phyloP scores from a whole-genome alignment of 2,888 invertebrate genomes.

The Macrosoma leucophasiata region DNA sequence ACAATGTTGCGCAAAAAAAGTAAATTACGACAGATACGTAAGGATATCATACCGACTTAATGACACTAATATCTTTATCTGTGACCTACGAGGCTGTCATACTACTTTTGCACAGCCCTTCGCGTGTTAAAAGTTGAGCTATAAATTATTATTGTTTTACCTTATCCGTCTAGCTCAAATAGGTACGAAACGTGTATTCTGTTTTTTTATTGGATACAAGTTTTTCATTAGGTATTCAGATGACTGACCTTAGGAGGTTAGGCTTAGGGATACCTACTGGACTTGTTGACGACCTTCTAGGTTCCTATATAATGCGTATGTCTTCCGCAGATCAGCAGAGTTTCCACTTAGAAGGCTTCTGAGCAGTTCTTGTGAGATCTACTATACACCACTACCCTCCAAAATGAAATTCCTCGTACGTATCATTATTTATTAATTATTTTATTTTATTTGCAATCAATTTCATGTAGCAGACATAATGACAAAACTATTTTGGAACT shows the following conservation, averaged over 20 bases:
- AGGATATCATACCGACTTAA: too few species aligned
- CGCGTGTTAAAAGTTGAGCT: too few species aligned
- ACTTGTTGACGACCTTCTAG: constrained; percentile 53
- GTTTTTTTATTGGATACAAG: constrained; percentile 45
- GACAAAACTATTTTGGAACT: too few species aligned
- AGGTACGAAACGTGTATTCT: constrained; percentile 20
- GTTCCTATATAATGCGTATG: constrained; percentile 51
- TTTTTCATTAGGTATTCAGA: constrained; percentile 59
- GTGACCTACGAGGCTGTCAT: constrained; percentile 1
- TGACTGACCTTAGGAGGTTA: constrained; percentile 53
- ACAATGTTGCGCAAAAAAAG: too few species aligned
- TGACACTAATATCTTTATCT: constrained; percentile 5
- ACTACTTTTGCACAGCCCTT: too few species aligned
- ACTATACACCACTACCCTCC: constrained; percentile 32
- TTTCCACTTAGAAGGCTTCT: constrained; percentile 63
- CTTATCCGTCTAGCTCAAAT: constrained; percentile 41
- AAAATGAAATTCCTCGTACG: constrained; percentile 70
- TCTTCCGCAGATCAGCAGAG: constrained; percentile 53
- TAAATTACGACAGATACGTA: too few species aligned
- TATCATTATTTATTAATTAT: constrained; percentile 24
- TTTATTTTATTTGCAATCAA: too few species aligned
- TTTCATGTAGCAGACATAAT: too few species aligned
- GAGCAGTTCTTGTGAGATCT: constrained; percentile 67
- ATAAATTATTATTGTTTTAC: constrained; percentile 37
- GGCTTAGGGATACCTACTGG: constrained; percentile 35